Evolutionary conservation across 1,140 invertebrate genomes (phyloP).

Genomic region (Marisa cornuarietis): DNA sequence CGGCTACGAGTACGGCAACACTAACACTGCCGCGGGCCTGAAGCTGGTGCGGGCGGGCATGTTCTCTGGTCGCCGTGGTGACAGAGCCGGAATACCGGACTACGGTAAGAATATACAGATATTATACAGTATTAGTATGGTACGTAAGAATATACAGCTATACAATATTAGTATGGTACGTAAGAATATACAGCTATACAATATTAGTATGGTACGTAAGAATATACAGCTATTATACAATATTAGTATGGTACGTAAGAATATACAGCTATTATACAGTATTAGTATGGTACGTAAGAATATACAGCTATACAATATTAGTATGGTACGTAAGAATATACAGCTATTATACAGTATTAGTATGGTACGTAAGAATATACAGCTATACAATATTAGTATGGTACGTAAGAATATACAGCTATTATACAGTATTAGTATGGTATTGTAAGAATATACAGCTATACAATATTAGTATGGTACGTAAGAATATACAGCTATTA

Average conservation of each 20-base stretch:
- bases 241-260: too few species aligned
- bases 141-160: not conserved
- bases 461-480: too few species aligned
- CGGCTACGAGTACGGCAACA: slow-evolving; percentile 55
- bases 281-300: too few species aligned
- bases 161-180: not conserved
- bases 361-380: not conserved
- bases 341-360: too few species aligned
- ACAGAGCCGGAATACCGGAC: slow-evolving; percentile 48
- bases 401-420: not conserved
- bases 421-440: not conserved
- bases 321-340: too few species aligned
- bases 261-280: too few species aligned
- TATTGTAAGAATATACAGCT: not conserved
- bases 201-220: too few species aligned
- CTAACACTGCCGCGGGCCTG: slow-evolving; percentile 55
- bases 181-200: too few species aligned
- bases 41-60: slow-evolving; percentile 43
- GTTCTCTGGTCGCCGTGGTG: slow-evolving; percentile 40
- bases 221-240: not conserved
- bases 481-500: not conserved
- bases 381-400: not conserved
- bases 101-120: slow-evolving; percentile 52
- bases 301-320: not conserved
- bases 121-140: too few species aligned